Evolutionary conservation across 2,113 vertebrate genomes (phyloP).

Genomic region (Phasianus colchicus): DNA sequence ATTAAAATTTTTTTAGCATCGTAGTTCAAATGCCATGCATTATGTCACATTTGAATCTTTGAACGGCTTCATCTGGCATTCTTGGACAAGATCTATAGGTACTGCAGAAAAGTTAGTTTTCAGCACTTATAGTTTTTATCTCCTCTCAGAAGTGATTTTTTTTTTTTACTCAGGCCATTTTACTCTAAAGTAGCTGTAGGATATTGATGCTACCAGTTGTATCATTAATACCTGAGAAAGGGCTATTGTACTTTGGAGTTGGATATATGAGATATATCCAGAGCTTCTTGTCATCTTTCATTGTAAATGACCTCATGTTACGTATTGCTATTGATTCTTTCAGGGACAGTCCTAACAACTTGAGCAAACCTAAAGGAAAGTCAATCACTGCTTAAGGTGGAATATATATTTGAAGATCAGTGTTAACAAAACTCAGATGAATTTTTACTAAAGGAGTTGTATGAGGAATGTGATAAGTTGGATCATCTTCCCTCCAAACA

Average conservation of each 20-base stretch:
- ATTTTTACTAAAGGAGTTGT: not conserved
- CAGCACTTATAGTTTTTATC: not conserved
- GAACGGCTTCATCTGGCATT: constrained; percentile 29
- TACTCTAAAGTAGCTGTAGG: not conserved
- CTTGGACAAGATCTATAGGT: constrained; percentile 8
- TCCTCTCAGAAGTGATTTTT: not conserved
- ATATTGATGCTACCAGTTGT: not conserved
- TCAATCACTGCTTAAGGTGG: not conserved
- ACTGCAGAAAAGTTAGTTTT: not conserved
- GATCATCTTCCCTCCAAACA: not conserved
- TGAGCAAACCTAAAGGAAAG: not conserved
- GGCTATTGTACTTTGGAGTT: not conserved
- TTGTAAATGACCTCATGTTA: not conserved
- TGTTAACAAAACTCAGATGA: not conserved
- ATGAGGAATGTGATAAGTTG: not conserved
- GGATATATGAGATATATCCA: not conserved
- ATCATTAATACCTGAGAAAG: not conserved
- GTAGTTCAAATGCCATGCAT: constrained; percentile 30
- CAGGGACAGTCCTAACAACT: not conserved
- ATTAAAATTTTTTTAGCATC: not conserved
- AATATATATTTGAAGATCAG: not conserved
- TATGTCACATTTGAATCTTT: constrained; percentile 14
- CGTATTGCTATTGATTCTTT: not conserved
- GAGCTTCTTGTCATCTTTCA: not conserved
- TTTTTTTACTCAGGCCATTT: not conserved